Evolutionary conservation across 2,888 invertebrate genomes (phyloP).

Genomic region (Dolichopus griseipennis): DNA sequence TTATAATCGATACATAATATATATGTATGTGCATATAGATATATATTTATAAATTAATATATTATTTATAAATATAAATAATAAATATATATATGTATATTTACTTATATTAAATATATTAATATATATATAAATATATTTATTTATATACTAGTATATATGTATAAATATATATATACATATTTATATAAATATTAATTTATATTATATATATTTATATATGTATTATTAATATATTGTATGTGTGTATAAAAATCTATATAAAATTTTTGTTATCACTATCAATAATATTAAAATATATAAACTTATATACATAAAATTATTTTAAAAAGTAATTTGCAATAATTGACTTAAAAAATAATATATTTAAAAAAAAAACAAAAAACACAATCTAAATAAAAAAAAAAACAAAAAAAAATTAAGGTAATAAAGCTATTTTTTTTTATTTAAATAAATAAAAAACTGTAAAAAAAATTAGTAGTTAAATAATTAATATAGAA

Average conservation of each 20-base stretch:
- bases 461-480: not conserved
- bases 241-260: not conserved
- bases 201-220: slow-evolving; percentile 10
- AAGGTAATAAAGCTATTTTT: slow-evolving; percentile 1
- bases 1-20: slow-evolving; percentile 19
- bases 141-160: too few relatives aligned
- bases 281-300: not conserved
- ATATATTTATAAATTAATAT: too few relatives aligned
- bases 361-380: too few relatives aligned
- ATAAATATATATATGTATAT: too few relatives aligned
- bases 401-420: not conserved
- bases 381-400: not conserved
- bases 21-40: too few relatives aligned
- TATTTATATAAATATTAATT: slow-evolving; percentile 1
- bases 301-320: slow-evolving; percentile 7
- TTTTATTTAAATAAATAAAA: not conserved
- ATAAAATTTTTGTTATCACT: not conserved
- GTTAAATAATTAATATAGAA: not conserved
- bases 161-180: not conserved
- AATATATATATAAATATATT: too few relatives aligned
- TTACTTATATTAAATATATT: too few relatives aligned
- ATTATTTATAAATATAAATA: too few relatives aligned
- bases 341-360: not conserved
- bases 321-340: not conserved
- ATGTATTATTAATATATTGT: not conserved